Conservation (phyloP, 2,888 invertebrate species). For the Sarcophaga carnaria region DNA sequence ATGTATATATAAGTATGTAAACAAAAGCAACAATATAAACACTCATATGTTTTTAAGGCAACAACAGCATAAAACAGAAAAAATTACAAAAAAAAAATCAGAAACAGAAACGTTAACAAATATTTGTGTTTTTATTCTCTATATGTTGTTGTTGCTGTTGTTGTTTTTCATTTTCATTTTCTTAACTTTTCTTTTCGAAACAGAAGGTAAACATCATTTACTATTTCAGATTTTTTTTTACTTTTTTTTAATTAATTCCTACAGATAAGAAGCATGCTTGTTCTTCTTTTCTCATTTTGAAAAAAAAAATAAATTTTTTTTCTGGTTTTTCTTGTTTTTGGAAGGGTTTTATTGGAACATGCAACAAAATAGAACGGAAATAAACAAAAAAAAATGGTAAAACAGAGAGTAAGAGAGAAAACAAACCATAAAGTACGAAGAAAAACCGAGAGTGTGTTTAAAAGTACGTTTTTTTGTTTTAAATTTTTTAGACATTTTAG, state of each 20-base stretch:
- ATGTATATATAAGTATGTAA: background rate
- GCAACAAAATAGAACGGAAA: conserved; percentile 58
- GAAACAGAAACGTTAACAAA: conserved; percentile 38
- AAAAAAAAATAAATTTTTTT: background rate
- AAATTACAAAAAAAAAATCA: conserved; percentile 9
- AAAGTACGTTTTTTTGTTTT: conserved; percentile 1
- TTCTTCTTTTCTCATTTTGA: background rate
- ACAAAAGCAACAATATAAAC: conserved; percentile 21
- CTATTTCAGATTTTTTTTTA: conserved; percentile 5
- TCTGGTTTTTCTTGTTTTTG: background rate
- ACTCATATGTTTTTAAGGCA: background rate
- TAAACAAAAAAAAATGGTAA: conserved; percentile 4
- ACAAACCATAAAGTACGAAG: conserved; percentile 47
- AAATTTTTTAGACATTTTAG: background rate
- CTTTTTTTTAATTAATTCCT: conserved; percentile 65
- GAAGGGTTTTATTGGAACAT: conserved; percentile 54
- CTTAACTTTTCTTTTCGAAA: background rate
- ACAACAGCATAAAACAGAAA: conserved; percentile 12
- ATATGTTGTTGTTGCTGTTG: conserved; percentile 41
- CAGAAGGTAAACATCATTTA: conserved; percentile 65
- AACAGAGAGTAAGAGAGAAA: background rate
- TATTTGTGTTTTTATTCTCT: background rate
- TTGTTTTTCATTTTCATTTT: conserved; percentile 1
- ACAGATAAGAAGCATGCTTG: conserved; percentile 65
- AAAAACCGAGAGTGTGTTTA: conserved; percentile 35